A percentile compares a stretch with the other conserved stretches of the same genome.
Evolutionary conservation across 1,140 invertebrate species (phyloP).

Genomic region (Drosophila repleta): DNA sequence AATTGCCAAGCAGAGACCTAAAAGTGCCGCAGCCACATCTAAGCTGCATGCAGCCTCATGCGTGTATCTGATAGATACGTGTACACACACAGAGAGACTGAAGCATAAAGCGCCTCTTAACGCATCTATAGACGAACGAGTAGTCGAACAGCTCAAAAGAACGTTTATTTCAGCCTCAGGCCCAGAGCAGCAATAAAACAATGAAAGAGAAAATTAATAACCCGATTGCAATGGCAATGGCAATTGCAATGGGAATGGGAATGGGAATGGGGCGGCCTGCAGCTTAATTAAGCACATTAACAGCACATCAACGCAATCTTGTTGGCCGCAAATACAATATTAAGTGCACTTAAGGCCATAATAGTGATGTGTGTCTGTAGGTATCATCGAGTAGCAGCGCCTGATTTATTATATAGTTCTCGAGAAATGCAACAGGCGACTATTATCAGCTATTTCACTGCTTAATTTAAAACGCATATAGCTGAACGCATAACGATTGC

Average conservation of each 20-base stretch:
- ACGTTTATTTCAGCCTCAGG: slow-evolving; percentile 47
- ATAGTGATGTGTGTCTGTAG: background rate
- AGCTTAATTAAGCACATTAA: slow-evolving; percentile 77
- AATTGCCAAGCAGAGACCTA: slow-evolving; percentile 57
- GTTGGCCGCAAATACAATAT: slow-evolving; percentile 13
- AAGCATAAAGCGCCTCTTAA: slow-evolving; percentile 59
- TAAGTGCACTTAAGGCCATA: slow-evolving; percentile 4
- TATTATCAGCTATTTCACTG: slow-evolving; percentile 4
- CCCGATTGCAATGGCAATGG: slow-evolving; percentile 61
- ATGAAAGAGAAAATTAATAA: slow-evolving; percentile 81
- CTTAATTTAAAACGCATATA: background rate
- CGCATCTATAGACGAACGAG: slow-evolving; percentile 56
- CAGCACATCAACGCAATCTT: slow-evolving; percentile 62
- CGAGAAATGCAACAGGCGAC: background rate
- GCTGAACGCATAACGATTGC: background rate
- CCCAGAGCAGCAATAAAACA: slow-evolving; percentile 50
- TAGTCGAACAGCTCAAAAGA: slow-evolving; percentile 38
- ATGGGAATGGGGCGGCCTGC: slow-evolving; percentile 31
- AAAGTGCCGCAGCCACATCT: slow-evolving; percentile 28
- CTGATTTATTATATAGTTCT: slow-evolving; percentile 2
- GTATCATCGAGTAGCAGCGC: slow-evolving; percentile 1
- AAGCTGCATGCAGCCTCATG: slow-evolving; percentile 28
- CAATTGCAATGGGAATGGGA: background rate
- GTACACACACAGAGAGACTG: slow-evolving; percentile 17
- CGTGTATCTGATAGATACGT: slow-evolving; percentile 55